Base-by-base conservation (phyloP, 2,888 invertebrate genomes). In the Scaptomyza flava region DNA sequence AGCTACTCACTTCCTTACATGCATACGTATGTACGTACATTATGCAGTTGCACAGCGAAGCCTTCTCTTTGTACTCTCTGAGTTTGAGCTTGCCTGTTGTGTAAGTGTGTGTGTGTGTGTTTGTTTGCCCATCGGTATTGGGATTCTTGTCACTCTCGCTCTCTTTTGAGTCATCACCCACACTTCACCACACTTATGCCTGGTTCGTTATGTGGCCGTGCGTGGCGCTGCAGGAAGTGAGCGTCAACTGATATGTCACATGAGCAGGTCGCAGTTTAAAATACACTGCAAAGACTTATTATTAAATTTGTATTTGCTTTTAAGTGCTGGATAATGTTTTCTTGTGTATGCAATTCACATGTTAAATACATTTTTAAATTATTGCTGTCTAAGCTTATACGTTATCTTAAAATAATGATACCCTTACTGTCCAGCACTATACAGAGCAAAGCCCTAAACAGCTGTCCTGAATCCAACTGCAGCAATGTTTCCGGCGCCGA, bases 81-180 rank as follows among this genome's bases (percentile, higher is more conserved):
- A 43, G 48, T 43, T 8, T 65, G 30, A 7, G 43, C 20, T 33
- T 33, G 54, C 36, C 36, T 36, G 36, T n/a, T 2, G 14, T 14
- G 38, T 30, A 8, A 33, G 53, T 54, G 51, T 58, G 52, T 75
- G 51, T 58, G 52, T 75, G 58, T 52, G 23, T 74, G 54, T 54
- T 58, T 54, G 79, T 12, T 56, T 68, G 38, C 33, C 46, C 31
- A 53, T 66, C 68, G 50, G 27, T 57, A 70, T 75, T 74, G 36
- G 50, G 41, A 51, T 60, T 80, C 69, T 71, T 79, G 59, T 73
- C 86, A 87, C 86, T 82, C 88, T 82, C 86, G 82, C 87, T 82
- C 75, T 82, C 74, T 68, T 77, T 86, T 81, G 87, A 81, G 64
- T 79, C 76, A 84, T 83, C 79, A 50, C 63, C 81, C 61, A 63